phyloP scores from a whole-genome alignment of 2,888 invertebrate genomes.

The Ichneumon xanthorius region DNA sequence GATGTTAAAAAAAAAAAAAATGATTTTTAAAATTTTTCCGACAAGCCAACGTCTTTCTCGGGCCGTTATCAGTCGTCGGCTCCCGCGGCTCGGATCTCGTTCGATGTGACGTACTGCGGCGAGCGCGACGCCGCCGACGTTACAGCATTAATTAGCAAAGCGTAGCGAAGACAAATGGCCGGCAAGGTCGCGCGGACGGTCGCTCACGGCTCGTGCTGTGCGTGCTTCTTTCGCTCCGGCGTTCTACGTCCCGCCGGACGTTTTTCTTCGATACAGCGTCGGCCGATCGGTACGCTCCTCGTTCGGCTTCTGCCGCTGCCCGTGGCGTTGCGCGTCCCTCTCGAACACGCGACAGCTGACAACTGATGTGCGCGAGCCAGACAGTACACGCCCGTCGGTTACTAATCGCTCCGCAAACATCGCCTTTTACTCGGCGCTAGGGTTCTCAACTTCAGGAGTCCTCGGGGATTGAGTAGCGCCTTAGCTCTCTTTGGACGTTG shows the following conservation, averaged over 20 bases:
- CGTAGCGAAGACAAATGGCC: constrained; percentile 80
- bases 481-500: background rate
- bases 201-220: constrained; percentile 64
- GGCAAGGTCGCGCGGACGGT: constrained; percentile 77
- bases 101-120: constrained; percentile 64
- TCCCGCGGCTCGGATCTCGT: constrained; percentile 15
- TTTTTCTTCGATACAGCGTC: constrained; percentile 15
- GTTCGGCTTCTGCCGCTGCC: constrained; percentile 42
- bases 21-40: too few relatives aligned
- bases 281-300: constrained; percentile 54
- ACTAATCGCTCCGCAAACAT: constrained; percentile 84
- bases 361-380: constrained; percentile 82
- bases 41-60: background rate
- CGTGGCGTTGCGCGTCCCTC: constrained; percentile 53
- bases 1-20: too few relatives aligned
- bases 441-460: constrained; percentile 75
- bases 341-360: constrained; percentile 79
- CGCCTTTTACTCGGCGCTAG: constrained; percentile 75
- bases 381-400: constrained; percentile 82
- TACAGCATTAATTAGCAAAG: constrained; percentile 79
- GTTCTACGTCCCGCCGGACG: background rate
- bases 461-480: background rate
- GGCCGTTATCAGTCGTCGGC: constrained; percentile 21
- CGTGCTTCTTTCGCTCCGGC: constrained; percentile 5
- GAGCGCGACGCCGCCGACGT: constrained; percentile 66